phyloP scores from a whole-genome alignment of 2,888 invertebrate genomes.

The Eubasilissa splendida region DNA sequence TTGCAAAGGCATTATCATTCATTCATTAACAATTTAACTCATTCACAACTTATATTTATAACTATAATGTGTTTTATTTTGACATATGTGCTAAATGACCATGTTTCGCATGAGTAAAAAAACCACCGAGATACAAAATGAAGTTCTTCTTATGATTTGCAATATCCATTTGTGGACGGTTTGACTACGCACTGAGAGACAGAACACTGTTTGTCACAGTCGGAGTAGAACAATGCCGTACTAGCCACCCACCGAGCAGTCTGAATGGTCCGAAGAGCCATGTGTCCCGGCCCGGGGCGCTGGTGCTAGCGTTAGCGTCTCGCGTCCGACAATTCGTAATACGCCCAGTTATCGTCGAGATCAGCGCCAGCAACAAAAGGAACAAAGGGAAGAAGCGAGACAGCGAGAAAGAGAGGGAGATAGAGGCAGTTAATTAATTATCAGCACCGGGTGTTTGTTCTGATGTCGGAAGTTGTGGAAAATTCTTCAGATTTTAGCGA shows the following conservation, averaged over 20 bases:
- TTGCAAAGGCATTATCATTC: too few relatives aligned
- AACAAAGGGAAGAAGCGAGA: conserved; percentile 31
- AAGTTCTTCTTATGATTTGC: neutral
- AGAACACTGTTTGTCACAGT: too few relatives aligned
- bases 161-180: neutral
- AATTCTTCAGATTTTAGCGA: neutral
- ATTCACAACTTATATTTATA: too few relatives aligned
- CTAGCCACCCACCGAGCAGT: conserved; percentile 42
- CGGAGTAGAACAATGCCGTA: conserved; percentile 22
- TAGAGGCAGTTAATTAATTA: conserved; percentile 38
- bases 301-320: conserved; percentile 24
- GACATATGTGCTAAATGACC: too few relatives aligned
- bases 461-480: conserved; percentile 21
- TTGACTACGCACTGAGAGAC: too few relatives aligned
- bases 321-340: conserved; percentile 42
- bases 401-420: conserved; percentile 15
- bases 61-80: too few relatives aligned
- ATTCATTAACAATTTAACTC: too few relatives aligned
- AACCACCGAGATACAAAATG: neutral
- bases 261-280: conserved; percentile 26
- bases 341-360: conserved; percentile 47
- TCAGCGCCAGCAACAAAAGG: conserved; percentile 43
- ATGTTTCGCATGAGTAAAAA: neutral
- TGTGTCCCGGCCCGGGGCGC: conserved; percentile 35
- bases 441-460: conserved; percentile 9